These are phyloP conservation scores for Molorchus minor DNA, from an alignment of 2,888 invertebrate genomes.

Conservation along the genomic window DNA sequence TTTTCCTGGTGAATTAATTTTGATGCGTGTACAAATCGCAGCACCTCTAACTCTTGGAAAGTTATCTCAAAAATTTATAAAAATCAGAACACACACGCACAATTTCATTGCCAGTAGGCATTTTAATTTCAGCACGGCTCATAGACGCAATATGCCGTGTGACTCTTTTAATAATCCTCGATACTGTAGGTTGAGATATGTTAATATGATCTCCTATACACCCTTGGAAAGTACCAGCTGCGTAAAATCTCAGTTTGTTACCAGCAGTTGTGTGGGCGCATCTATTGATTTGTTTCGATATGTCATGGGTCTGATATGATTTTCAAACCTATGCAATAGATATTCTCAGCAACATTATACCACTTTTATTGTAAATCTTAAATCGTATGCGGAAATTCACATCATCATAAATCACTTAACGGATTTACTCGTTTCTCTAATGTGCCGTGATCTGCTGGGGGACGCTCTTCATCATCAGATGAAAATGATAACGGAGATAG, in stretches of 20 bases:
- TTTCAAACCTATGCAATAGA: neutral
- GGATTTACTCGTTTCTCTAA: neutral
- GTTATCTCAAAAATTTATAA: constrained; percentile 36
- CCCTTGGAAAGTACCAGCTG: constrained; percentile 24
- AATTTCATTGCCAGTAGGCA: constrained; percentile 28
- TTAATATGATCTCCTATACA: constrained; percentile 23
- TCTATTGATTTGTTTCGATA: neutral
- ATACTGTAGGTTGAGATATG: constrained; percentile 19
- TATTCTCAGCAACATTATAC: neutral
- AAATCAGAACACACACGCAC: constrained; percentile 28
- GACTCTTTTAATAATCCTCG: constrained; percentile 16
- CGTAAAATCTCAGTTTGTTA: constrained; percentile 29
- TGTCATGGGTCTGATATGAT: neutral
- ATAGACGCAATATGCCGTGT: constrained; percentile 26
- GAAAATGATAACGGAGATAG: neutral
- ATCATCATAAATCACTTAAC: neutral
- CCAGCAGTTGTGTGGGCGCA: neutral
- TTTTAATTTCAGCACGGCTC: constrained; percentile 24
- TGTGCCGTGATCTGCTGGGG: neutral
- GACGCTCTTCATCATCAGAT: neutral
- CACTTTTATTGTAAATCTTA: neutral
- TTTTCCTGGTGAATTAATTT: constrained; percentile 46
- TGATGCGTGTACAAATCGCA: constrained; percentile 46
- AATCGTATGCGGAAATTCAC: neutral
- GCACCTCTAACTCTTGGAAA: constrained; percentile 39